phyloP scores from a whole-genome alignment of 1,140 invertebrate species.

The Bombus waltoni region DNA sequence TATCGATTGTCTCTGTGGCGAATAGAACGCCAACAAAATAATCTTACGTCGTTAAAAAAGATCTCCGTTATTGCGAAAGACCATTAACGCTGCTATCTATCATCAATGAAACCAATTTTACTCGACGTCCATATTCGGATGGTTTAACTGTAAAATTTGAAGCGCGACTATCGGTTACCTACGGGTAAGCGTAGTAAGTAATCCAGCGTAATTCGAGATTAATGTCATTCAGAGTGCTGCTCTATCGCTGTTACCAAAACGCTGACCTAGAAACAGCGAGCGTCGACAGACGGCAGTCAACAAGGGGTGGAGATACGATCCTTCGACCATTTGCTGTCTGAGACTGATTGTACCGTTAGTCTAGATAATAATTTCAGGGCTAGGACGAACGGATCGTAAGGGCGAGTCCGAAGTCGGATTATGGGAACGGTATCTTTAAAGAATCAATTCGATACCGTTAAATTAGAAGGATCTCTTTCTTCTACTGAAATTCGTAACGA shows the following conservation, averaged over 20 bases:
- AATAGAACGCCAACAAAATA: too few species aligned
- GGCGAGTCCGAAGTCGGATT: neutral
- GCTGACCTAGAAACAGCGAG: constrained; percentile 39
- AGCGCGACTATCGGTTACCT: neutral
- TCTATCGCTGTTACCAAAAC: constrained; percentile 16
- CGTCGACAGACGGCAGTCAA: constrained; percentile 45
- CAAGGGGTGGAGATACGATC: constrained; percentile 39
- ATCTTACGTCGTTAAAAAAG: neutral
- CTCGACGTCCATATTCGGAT: neutral
- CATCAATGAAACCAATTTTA: neutral
- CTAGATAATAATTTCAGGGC: constrained; percentile 15
- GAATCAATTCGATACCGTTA: neutral
- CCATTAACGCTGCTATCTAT: neutral
- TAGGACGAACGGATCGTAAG: neutral
- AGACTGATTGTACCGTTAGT: constrained; percentile 31
- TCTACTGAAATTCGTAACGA: too few species aligned
- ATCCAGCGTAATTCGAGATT: constrained; percentile 24
- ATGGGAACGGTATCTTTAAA: neutral
- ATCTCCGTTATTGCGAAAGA: neutral
- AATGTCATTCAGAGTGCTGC: neutral
- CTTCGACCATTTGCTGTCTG: constrained; percentile 36
- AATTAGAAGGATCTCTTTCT: neutral
- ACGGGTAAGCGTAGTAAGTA: neutral
- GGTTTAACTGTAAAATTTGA: neutral
- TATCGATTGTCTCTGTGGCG: neutral